phyloP scores from a whole-genome alignment of 2,113 vertebrate species.

The Melanerpes formicivorus region DNA sequence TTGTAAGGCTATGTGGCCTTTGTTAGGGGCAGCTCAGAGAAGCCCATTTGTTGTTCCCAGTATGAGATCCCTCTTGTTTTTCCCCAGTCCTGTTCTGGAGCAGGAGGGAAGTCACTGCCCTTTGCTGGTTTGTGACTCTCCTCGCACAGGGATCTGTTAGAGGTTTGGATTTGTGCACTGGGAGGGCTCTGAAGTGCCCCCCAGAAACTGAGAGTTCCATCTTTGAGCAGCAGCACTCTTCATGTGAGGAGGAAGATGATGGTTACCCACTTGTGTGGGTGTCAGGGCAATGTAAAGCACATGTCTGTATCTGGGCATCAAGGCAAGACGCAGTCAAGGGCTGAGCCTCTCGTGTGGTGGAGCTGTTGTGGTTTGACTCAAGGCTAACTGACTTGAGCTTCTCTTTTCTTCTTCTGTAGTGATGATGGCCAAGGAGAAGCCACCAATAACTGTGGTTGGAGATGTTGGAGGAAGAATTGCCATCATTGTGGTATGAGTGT shows the following conservation, averaged over 20 bases:
- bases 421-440: slow-evolving; percentile 99
- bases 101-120: not conserved
- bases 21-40: not conserved
- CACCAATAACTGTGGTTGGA: slow-evolving; percentile 96
- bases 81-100: not conserved
- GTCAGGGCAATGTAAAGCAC: not conserved
- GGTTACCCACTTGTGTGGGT: not conserved
- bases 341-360: not conserved
- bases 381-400: slow-evolving; percentile 4
- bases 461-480: slow-evolving; percentile 97
- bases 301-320: not conserved
- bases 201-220: not conserved
- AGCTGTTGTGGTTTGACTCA: not conserved
- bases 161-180: not conserved
- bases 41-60: not conserved
- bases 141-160: not conserved
- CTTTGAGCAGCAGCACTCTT: not conserved
- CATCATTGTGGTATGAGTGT: slow-evolving; percentile 91
- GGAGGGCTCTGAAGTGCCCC: not conserved
- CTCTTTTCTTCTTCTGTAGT: slow-evolving; percentile 75
- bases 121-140: not conserved
- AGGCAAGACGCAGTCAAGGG: fast-evolving
- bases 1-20: not conserved
- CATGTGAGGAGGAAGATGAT: not conserved
- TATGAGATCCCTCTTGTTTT: not conserved